Evolutionary conservation across 2,888 invertebrate genomes (phyloP).

Genomic region (Octonoba sinensis): DNA sequence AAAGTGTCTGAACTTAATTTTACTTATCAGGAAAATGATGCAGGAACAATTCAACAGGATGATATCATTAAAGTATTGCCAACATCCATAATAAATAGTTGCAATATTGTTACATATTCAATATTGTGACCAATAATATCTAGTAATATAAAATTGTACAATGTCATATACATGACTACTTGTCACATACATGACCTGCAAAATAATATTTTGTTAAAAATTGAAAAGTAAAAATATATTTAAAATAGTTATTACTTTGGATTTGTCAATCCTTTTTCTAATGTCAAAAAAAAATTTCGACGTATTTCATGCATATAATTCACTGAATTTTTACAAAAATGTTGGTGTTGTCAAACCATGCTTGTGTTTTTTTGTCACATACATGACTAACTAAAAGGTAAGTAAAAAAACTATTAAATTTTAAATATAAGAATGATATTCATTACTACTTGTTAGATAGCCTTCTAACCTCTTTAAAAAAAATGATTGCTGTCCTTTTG

Average conservation of each 20-base stretch:
- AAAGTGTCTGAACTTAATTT: too few species aligned
- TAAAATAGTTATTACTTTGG: not conserved
- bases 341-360: not conserved
- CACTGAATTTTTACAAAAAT: not conserved
- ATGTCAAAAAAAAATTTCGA: not conserved
- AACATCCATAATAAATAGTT: not conserved
- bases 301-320: conserved; percentile 4
- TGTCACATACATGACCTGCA: not conserved
- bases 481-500: not conserved
- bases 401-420: too few species aligned
- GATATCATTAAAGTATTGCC: not conserved
- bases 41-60: not conserved
- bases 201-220: not conserved
- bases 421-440: not conserved
- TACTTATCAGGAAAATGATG: not conserved
- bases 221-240: too few species aligned
- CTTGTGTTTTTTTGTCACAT: too few species aligned
- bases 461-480: not conserved
- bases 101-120: too few species aligned
- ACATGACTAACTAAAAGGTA: too few species aligned
- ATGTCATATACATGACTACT: not conserved
- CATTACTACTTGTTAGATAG: not conserved
- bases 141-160: not conserved
- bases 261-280: not conserved
- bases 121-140: too few species aligned